Evolutionary conservation across 2,888 invertebrate species (phyloP).

Genomic region (Agonopterix heracliana): DNA sequence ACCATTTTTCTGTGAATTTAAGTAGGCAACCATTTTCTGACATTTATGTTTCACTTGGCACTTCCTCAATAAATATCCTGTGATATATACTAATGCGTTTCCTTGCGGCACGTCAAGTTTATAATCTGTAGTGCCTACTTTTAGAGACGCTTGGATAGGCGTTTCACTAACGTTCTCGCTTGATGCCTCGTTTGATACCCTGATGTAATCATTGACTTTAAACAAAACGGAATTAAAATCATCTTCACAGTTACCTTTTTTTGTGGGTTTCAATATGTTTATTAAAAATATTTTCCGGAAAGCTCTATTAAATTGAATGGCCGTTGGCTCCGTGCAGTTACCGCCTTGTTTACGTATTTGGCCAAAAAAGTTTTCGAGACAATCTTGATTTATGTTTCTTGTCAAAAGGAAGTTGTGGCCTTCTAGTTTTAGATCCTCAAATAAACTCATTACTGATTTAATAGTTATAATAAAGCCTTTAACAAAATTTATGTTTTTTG

Average conservation of each 20-base stretch:
- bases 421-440: slow-evolving; percentile 8
- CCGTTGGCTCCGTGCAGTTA: slow-evolving; percentile 3
- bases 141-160: not conserved
- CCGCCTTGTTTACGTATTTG: slow-evolving; percentile 3
- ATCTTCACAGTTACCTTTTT: not conserved
- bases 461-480: slow-evolving; percentile 9
- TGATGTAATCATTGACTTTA: not conserved
- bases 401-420: slow-evolving; percentile 8
- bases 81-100: not conserved
- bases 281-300: slow-evolving; percentile 4
- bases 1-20: not conserved
- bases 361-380: slow-evolving; percentile 7
- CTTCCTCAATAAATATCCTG: not conserved
- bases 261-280: not conserved
- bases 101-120: not conserved
- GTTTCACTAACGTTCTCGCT: not conserved
- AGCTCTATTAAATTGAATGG: slow-evolving; percentile 5
- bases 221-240: not conserved
- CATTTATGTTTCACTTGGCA: not conserved
- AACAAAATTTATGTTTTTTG: slow-evolving; percentile 2
- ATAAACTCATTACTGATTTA: slow-evolving; percentile 5
- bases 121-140: not conserved
- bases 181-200: not conserved
- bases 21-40: not conserved
- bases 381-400: slow-evolving; percentile 6